phyloP scores from a whole-genome alignment of 2,113 vertebrate species.

The Trachemys scripta region DNA sequence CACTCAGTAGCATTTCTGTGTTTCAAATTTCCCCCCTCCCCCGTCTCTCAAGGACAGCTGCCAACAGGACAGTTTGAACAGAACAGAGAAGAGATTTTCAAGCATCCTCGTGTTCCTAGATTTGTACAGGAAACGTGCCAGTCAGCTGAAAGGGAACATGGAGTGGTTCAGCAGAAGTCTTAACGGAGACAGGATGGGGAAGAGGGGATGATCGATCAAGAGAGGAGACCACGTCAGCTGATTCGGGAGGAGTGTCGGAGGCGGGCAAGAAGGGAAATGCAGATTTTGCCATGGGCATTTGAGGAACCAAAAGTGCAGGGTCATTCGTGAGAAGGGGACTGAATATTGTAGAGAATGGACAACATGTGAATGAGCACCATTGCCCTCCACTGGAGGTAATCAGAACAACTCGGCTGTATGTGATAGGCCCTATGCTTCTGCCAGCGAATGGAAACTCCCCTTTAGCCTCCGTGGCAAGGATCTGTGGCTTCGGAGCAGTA shows the following conservation, averaged over 20 bases:
- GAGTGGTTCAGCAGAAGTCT: background rate
- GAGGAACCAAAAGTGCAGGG: slow-evolving; percentile 62
- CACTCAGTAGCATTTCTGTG: background rate
- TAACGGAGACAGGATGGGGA: background rate
- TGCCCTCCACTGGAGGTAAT: background rate
- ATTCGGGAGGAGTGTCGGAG: background rate
- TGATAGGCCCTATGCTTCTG: background rate
- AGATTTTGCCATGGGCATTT: background rate
- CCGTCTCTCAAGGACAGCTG: background rate
- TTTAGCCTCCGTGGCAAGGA: background rate
- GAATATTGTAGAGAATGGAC: background rate
- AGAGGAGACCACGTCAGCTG: background rate
- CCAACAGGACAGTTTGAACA: background rate
- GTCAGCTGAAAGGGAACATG: background rate
- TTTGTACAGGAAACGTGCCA: background rate
- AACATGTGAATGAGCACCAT: too few species aligned
- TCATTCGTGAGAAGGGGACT: slow-evolving; percentile 9
- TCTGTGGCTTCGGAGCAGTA: background rate
- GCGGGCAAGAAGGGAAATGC: background rate
- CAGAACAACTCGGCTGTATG: background rate
- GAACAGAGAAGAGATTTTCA: background rate
- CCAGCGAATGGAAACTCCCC: background rate
- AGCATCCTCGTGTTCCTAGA: background rate
- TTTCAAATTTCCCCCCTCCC: background rate
- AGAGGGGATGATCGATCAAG: background rate